Conservation (phyloP, 2,888 invertebrate genomes). For the Melanotus villosus region DNA sequence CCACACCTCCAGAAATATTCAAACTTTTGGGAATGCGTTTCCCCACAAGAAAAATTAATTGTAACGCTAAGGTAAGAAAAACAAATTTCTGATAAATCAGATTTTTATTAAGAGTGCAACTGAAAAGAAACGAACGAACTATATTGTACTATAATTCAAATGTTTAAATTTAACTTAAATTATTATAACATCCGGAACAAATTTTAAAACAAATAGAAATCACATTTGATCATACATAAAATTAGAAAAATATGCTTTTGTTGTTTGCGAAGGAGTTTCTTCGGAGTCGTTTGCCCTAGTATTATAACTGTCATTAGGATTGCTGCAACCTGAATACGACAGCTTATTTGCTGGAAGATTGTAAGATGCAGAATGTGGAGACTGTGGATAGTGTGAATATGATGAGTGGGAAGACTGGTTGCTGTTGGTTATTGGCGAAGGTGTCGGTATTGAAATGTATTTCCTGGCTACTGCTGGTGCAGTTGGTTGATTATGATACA, state of each 20-base stretch:
- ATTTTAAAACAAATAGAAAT: neutral
- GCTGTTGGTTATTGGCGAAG: neutral
- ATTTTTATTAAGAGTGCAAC: too few relatives aligned
- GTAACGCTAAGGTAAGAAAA: too few relatives aligned
- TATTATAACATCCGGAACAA: neutral
- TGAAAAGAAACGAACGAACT: too few relatives aligned
- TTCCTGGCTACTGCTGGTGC: neutral
- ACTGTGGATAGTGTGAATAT: neutral
- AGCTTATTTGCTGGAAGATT: neutral
- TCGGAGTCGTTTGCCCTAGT: neutral
- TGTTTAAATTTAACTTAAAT: too few relatives aligned
- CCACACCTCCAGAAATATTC: too few relatives aligned
- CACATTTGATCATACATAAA: neutral
- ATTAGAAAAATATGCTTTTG: neutral
- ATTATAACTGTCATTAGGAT: neutral
- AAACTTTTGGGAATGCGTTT: too few relatives aligned
- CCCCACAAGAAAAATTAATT: too few relatives aligned
- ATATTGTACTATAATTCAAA: neutral
- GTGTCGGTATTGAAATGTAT: neutral
- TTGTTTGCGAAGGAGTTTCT: neutral
- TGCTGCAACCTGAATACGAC: neutral
- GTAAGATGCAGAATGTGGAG: neutral
- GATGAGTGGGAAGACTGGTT: neutral
- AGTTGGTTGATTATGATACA: neutral
- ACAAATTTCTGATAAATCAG: too few relatives aligned